phyloP scores from a whole-genome alignment of 2,797 vertebrate genomes.

The Emys orbicularis region DNA sequence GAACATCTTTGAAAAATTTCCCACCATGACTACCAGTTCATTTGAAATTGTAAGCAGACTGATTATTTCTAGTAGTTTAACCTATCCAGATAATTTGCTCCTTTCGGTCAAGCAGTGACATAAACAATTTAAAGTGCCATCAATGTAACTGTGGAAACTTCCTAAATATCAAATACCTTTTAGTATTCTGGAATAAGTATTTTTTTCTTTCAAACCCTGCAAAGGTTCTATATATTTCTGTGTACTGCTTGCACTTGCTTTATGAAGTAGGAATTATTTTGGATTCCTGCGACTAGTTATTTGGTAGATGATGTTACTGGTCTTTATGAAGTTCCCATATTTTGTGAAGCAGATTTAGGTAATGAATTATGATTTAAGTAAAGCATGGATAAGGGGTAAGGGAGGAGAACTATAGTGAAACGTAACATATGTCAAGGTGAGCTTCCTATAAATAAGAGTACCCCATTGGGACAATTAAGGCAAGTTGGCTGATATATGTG shows the following conservation, averaged over 20 bases:
- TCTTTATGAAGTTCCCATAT: background rate
- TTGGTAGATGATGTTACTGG: background rate
- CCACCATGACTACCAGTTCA: background rate
- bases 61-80: background rate
- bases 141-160: background rate
- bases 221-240: background rate
- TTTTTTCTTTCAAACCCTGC: background rate
- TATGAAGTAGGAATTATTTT: background rate
- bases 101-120: background rate
- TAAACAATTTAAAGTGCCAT: background rate
- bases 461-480: background rate
- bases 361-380: background rate
- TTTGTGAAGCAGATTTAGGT: background rate
- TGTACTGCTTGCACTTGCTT: background rate
- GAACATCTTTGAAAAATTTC: slow-evolving; percentile 5
- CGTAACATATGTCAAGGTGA: background rate
- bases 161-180: background rate
- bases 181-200: background rate
- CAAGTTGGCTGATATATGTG: background rate
- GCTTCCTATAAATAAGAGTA: background rate
- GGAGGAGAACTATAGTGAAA: background rate
- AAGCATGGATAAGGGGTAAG: background rate
- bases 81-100: background rate
- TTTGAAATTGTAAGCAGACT: slow-evolving; percentile 44
- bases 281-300: background rate